Percentiles rank a stretch among this genome's conserved stretches.
Conservation (phyloP, 2,797 vertebrate species). For the Halcyon smyrnensis region DNA sequence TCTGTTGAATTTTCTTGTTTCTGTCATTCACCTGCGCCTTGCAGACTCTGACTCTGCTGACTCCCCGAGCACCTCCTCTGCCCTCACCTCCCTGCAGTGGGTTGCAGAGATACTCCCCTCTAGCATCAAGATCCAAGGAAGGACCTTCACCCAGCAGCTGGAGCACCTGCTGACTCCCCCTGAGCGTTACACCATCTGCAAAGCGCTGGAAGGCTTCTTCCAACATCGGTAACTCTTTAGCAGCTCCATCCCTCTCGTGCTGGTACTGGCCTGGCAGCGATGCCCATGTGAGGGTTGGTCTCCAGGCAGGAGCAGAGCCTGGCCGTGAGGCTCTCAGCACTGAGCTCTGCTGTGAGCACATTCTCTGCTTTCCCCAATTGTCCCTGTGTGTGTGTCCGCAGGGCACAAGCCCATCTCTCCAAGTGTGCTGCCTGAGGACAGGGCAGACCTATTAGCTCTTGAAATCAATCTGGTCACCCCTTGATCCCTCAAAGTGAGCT, state of each 20-base stretch:
- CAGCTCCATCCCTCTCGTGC: accelerated
- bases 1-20: neutral
- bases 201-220: conserved; percentile 95
- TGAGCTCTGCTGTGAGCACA: neutral
- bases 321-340: neutral
- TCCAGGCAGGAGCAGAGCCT: neutral
- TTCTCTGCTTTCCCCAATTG: neutral
- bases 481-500: neutral
- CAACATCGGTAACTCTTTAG: conserved; percentile 88
- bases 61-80: conserved; percentile 85
- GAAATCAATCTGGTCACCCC: neutral
- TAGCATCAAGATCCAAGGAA: conserved; percentile 94
- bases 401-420: neutral
- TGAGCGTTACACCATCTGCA: conserved; percentile 92
- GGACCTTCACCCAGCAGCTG: conserved; percentile 96
- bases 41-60: conserved; percentile 87
- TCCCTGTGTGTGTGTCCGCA: accelerated
- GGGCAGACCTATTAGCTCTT: neutral
- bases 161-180: conserved; percentile 94
- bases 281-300: accelerated
- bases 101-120: conserved; percentile 96
- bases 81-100: conserved; percentile 96
- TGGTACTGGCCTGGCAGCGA: neutral
- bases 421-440: neutral
- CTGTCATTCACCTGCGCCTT: neutral